Base-by-base conservation (phyloP, 2,888 invertebrate species). In the Platypus cylindrus region DNA sequence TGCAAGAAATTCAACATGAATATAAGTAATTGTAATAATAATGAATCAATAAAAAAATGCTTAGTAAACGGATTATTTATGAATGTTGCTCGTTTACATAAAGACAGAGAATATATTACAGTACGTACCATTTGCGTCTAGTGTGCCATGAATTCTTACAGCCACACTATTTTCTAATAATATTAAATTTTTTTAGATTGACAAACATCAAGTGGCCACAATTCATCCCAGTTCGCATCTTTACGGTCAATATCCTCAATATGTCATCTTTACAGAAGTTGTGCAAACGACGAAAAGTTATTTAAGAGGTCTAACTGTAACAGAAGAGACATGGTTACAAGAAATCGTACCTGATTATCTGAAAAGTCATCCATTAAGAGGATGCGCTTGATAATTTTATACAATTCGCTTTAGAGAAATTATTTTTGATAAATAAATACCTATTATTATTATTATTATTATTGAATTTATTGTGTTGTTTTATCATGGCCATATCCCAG, bases 211-310 rank as follows among this genome's bases (percentile, higher is more conserved):
- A 64, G 70, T 70, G 25, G 86, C 87, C 7, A 63, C 70, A 40
- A 78, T 93, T 48, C 93, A 93, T 66, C 93, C 93, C 0, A 80
- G 82, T 22, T 82, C 85, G 30, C 73, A 74, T 17, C 64, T 93
- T 30, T 76, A 82, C 37, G 70, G 75, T 28, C 67, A 72, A 37
- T 77, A 79, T 37, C 78, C 86, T 4, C 73, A 73, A 13, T 72
- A 78, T 40, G 70, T 94, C 1, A 54, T 87, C 32, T 94, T 81
- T 62, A 78, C 82, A 0, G 93, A 94, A 65, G 70, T 94, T 28
- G 74, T 91, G n/a, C 75, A 82, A 52, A 91, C 93, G 0, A 73
- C 71, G 37, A 79, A 82, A 47, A 73, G 78, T 44, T 91, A 84
- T 64, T 72, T 94, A 56, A 71, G 84, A 48, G 75, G 75, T 38